These are phyloP conservation scores for Euplagia quadripunctaria DNA, from an alignment of 2,888 invertebrate species.

Conservation along the genomic window DNA sequence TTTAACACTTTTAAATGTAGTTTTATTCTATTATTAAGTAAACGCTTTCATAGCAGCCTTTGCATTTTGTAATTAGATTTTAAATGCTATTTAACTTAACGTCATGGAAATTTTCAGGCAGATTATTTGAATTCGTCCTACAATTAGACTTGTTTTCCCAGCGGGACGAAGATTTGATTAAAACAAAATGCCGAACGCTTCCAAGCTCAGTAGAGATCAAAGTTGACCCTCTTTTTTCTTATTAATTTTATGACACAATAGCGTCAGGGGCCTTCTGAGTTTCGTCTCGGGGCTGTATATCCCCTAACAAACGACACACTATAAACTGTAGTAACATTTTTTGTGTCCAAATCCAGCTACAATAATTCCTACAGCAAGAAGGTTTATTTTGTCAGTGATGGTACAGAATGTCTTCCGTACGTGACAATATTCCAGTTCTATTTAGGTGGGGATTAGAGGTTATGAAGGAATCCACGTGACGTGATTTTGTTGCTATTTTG, in stretches of 20 bases:
- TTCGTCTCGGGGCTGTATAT: constrained; percentile 8
- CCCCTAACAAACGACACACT: constrained; percentile 15
- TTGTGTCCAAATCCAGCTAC: constrained; percentile 13
- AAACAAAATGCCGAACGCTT: constrained; percentile 21
- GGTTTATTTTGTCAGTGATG: constrained; percentile 10
- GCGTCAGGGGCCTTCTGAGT: constrained; percentile 10
- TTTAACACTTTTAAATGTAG: constrained; percentile 5
- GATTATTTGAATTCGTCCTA: constrained; percentile 21
- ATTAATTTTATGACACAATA: constrained; percentile 25
- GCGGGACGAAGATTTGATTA: constrained; percentile 22
- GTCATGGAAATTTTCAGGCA: background rate
- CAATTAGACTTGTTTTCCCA: constrained; percentile 23
- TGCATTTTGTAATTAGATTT: constrained; percentile 16
- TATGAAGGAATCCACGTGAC: background rate
- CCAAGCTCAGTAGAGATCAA: constrained; percentile 16
- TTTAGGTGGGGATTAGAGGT: background rate
- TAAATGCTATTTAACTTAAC: constrained; percentile 5
- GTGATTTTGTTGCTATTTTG: background rate
- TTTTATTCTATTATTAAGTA: background rate
- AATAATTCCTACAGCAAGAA: constrained; percentile 21
- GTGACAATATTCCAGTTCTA: background rate
- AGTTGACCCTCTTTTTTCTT: constrained; percentile 25
- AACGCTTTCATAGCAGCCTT: constrained; percentile 1
- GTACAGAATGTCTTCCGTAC: background rate
- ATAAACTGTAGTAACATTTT: constrained; percentile 12